phyloP scores from a whole-genome alignment of 2,797 vertebrate genomes.

The Anableps anableps region DNA sequence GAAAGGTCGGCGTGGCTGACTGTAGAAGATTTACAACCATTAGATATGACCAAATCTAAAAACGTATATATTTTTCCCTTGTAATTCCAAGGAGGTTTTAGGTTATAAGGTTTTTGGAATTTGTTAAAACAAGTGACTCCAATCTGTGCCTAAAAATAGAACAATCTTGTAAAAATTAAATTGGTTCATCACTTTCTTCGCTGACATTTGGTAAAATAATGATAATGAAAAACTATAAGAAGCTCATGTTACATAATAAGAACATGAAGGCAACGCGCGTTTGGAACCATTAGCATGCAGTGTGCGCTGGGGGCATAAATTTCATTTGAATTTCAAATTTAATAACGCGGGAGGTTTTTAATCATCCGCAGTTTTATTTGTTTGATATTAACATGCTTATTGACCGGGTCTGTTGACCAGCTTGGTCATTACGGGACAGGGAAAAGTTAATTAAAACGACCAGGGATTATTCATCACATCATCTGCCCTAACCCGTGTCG shows the following conservation, averaged over 20 bases:
- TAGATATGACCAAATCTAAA: background rate
- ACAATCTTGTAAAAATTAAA: slow-evolving; percentile 49
- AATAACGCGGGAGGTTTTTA: slow-evolving; percentile 99
- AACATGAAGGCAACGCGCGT: slow-evolving; percentile 49
- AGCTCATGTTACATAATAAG: slow-evolving; percentile 77
- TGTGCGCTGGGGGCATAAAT: slow-evolving; percentile 92
- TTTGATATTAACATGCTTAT: slow-evolving; percentile 99
- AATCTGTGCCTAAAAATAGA: slow-evolving; percentile 45
- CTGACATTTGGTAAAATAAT: slow-evolving; percentile 61
- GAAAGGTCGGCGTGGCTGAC: slow-evolving; percentile 40
- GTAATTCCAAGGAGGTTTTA: slow-evolving; percentile 7
- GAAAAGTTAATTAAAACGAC: slow-evolving; percentile 99
- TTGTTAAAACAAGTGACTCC: slow-evolving; percentile 31
- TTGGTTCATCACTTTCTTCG: slow-evolving; percentile 52
- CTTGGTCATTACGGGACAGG: slow-evolving; percentile 99
- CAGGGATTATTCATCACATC: slow-evolving; percentile 99
- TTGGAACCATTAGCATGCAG: slow-evolving; percentile 92
- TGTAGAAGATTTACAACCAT: slow-evolving; percentile 23
- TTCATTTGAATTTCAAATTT: slow-evolving; percentile 99
- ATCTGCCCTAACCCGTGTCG: slow-evolving; percentile 96
- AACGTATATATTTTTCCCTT: background rate
- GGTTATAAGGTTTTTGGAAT: slow-evolving; percentile 25
- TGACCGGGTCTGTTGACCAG: slow-evolving; percentile 99
- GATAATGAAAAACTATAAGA: slow-evolving; percentile 30
- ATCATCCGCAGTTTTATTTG: slow-evolving; percentile 99